Evolutionary conservation across 2,888 invertebrate genomes (phyloP).

Genomic region (Pardosa pseudoannulata): DNA sequence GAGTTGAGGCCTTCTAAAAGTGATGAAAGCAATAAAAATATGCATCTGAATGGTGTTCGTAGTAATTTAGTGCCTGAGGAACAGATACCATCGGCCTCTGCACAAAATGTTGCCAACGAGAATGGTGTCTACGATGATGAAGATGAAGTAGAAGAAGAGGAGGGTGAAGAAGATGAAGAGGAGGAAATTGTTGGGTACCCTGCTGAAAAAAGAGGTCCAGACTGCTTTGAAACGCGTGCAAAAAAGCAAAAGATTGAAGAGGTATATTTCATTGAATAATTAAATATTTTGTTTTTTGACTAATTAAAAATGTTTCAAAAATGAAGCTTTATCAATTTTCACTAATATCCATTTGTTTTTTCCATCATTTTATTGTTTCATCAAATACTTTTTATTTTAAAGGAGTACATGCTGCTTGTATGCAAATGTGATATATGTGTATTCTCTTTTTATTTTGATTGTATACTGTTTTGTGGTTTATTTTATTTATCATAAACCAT

Average conservation of each 20-base stretch:
- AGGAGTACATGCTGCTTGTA: too few species aligned
- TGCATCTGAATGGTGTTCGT: not conserved
- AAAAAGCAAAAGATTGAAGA: not conserved
- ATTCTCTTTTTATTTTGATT: too few species aligned
- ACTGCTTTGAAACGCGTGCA: not conserved
- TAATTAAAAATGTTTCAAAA: too few species aligned
- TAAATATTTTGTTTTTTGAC: not conserved
- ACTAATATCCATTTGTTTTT: too few species aligned
- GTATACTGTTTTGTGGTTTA: too few species aligned
- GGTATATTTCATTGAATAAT: not conserved
- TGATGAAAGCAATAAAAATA: not conserved
- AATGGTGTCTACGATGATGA: not conserved
- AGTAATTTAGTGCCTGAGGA: not conserved
- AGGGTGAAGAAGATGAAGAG: not conserved
- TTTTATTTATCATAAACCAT: too few species aligned
- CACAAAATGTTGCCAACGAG: not conserved
- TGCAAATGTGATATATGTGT: too few species aligned
- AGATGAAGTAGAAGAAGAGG: not conserved
- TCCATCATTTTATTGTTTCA: too few species aligned
- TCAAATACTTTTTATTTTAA: too few species aligned
- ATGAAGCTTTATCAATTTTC: too few species aligned
- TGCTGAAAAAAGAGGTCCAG: not conserved
- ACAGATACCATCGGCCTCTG: not conserved
- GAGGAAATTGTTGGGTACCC: not conserved
- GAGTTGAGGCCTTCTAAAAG: not conserved